These are phyloP conservation scores for Dryocosmus kuriphilus DNA, from an alignment of 2,888 invertebrate species.

Conservation along the genomic window DNA sequence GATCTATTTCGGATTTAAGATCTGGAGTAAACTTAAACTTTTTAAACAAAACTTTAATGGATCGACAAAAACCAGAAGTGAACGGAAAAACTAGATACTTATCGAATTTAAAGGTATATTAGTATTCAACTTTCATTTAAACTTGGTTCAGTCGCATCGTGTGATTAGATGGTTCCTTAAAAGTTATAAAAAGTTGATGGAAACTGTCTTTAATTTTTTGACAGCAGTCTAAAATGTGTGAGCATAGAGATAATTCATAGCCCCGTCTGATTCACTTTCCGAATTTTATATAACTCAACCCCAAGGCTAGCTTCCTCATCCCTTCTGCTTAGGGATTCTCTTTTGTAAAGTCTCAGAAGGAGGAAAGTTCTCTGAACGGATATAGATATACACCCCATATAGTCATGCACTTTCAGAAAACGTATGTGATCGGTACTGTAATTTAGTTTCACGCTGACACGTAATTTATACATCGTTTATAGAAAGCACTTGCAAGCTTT, in stretches of 20 bases:
- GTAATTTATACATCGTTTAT: slow-evolving; percentile 26
- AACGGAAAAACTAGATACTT: no score
- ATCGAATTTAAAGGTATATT: no score
- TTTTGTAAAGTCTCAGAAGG: slow-evolving; percentile 25
- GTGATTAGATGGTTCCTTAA: no score
- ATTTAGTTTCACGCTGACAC: slow-evolving; percentile 6
- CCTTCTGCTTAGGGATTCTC: slow-evolving; percentile 19
- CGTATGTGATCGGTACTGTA: slow-evolving; percentile 16
- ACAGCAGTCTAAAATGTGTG: background rate
- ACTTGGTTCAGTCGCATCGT: no score
- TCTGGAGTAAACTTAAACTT: no score
- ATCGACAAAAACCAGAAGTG: no score
- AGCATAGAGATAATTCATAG: background rate
- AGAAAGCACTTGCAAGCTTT: slow-evolving; percentile 25
- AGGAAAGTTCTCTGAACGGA: slow-evolving; percentile 24
- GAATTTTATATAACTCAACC: slow-evolving; percentile 24
- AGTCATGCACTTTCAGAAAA: slow-evolving; percentile 24
- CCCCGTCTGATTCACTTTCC: slow-evolving; percentile 18
- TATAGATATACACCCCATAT: slow-evolving; percentile 1
- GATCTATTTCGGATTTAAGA: no score
- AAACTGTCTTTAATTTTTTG: no score
- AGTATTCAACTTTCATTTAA: no score
- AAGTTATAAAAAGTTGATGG: no score
- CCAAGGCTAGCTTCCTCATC: slow-evolving; percentile 21
- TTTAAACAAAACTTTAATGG: no score